A percentile compares a stretch with the other conserved stretches of the same genome.
Evolutionary conservation across 2,888 invertebrate genomes (phyloP).

Genomic region (Oscheius sp.): DNA sequence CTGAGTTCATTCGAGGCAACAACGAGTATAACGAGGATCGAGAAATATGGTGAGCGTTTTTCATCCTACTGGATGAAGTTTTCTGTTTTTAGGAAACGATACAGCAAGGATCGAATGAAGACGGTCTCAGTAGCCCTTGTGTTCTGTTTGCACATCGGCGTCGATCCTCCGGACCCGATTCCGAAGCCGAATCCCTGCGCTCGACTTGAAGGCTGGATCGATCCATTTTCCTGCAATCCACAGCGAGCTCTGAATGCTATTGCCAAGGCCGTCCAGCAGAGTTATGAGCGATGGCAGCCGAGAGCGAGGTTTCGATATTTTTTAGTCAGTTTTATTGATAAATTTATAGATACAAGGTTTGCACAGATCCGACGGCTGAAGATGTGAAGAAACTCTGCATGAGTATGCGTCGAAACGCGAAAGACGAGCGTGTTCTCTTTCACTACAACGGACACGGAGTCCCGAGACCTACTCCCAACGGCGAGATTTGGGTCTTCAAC

Average conservation of each 20-base stretch:
- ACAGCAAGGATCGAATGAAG: slow-evolving; percentile 84
- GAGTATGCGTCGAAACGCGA: slow-evolving; percentile 92
- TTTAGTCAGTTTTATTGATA: neutral
- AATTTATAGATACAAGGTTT: slow-evolving; percentile 87
- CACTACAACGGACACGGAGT: slow-evolving; percentile 99
- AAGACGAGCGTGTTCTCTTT: slow-evolving; percentile 86
- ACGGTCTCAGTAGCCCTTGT: slow-evolving; percentile 98
- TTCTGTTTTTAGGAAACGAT: slow-evolving; percentile 40
- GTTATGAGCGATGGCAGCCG: slow-evolving; percentile 99
- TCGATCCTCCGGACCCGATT: slow-evolving; percentile 93
- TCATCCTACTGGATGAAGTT: neutral
- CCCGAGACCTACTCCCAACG: slow-evolving; percentile 95
- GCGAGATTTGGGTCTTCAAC: slow-evolving; percentile 89
- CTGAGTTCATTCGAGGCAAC: slow-evolving; percentile 63
- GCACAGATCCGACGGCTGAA: slow-evolving; percentile 95
- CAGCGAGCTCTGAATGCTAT: slow-evolving; percentile 87
- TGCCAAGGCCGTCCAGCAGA: slow-evolving; percentile 89
- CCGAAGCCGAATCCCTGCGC: slow-evolving; percentile 95
- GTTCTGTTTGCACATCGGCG: slow-evolving; percentile 96
- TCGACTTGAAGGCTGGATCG: slow-evolving; percentile 88
- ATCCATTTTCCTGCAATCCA: slow-evolving; percentile 84
- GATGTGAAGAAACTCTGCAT: slow-evolving; percentile 97
- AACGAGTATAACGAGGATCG: slow-evolving; percentile 46
- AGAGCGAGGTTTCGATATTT: slow-evolving; percentile 79
- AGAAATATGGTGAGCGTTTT: slow-evolving; percentile 39